Evolutionary conservation across 1,140 invertebrate species (phyloP), one percentile per base, ranked within the genome.

Genomic region (Drosophila kanapiae): DNA sequence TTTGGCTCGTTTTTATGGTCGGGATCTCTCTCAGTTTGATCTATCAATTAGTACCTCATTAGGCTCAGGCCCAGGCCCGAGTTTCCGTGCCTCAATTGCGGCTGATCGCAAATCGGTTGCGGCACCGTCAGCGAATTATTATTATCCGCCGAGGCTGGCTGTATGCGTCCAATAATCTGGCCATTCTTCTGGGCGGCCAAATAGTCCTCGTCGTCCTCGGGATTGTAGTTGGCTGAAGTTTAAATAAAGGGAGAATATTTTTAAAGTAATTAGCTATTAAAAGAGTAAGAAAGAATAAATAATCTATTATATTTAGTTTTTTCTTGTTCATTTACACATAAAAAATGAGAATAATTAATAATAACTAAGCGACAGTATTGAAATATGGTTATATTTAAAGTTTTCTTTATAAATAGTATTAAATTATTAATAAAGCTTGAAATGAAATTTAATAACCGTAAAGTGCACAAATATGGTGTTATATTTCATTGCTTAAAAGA

Each of bases 181-280:
- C 88, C 86, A 77, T 90, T 91, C 29, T 93, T 92, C 33, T 88
- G 78, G 3, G 81, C 35, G 0, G 82, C 80, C 59, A 91, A 40
- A 33, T 82, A 92, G 42, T 92, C 88, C 57, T 91, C 88, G 51
- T 93, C 92, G 9, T 93, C 92, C n/a, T 93, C 92, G 31, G 92
- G 88, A 82, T 93, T 92, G 38, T 93, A 93, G 53, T 93, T 92
- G 13, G 92, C 92, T 93, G 43, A 40, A 54, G 37, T 9, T 9
- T 88, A 43, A 27, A 38, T 40, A 56, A 42, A 3, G 33, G 8
- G 2, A 43, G 16, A 57, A n/a, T n/a, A 37, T 18, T 3, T 14
- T n/a, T 3, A 8, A 8, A 49, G 3, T 49, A 23, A 10, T 8
- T n/a, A 0, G 14, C n/a, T n/a, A n/a, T n/a, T n/a, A n/a, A n/a